These are phyloP conservation scores for Meandrina meandrites DNA, from an alignment of 92 coral and sea anemone genomes.

Conservation along the genomic window DNA sequence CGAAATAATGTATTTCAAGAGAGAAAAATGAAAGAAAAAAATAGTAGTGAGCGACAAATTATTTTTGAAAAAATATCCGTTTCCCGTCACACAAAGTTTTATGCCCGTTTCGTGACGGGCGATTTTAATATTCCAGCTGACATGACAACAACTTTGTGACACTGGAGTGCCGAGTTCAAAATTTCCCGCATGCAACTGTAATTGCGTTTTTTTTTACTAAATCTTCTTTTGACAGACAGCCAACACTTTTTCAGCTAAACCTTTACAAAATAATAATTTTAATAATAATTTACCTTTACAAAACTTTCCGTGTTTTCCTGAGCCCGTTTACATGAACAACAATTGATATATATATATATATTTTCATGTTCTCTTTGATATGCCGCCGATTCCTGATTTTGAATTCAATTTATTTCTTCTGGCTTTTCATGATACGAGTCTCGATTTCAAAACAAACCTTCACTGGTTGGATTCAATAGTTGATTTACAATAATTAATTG, in stretches of 20 bases:
- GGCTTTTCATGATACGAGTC: conserved; percentile 5
- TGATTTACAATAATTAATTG: conserved; percentile 3
- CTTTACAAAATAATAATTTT: too few species aligned
- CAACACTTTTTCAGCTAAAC: neutral
- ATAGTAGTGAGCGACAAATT: neutral
- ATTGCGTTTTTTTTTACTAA: conserved; percentile 14
- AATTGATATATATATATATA: conserved; percentile 10
- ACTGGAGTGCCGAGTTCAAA: neutral
- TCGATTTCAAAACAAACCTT: conserved; percentile 1
- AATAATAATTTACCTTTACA: too few species aligned
- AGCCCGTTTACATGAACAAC: neutral
- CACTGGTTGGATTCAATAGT: conserved; percentile 5
- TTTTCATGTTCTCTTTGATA: neutral
- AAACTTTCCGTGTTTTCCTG: neutral
- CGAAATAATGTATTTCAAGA: neutral
- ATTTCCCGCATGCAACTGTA: conserved; percentile 23
- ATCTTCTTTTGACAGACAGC: neutral
- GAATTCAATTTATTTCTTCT: conserved; percentile 22
- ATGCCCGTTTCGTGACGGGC: neutral
- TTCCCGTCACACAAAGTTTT: neutral
- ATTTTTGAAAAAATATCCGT: neutral
- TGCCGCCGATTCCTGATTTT: conserved; percentile 28
- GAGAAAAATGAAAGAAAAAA: neutral
- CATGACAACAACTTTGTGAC: neutral
- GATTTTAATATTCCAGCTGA: neutral